Evolutionary conservation across 2,888 invertebrate species (phyloP).

Genomic region (Helicoverpa assulta): DNA sequence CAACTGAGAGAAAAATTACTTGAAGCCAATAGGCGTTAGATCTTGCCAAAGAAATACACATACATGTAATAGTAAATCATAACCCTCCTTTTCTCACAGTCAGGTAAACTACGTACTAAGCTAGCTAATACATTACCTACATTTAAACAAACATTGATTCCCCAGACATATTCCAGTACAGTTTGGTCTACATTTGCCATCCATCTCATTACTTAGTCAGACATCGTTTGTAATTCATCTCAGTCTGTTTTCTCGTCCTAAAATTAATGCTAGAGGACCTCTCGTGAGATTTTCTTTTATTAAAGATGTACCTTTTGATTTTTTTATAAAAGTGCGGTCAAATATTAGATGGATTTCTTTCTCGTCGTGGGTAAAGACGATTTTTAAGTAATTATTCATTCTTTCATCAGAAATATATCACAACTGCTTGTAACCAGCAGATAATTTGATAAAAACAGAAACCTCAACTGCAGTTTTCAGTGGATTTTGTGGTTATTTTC

Average conservation of each 20-base stretch:
- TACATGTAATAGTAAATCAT: no score
- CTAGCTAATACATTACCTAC: neutral
- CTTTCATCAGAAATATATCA: no score
- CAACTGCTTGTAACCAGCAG: no score
- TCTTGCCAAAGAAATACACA: no score
- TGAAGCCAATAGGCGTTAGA: no score
- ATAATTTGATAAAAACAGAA: no score
- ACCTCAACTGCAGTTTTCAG: no score
- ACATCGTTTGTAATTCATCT: constrained; percentile 47
- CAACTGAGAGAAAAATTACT: no score
- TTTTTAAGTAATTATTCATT: neutral
- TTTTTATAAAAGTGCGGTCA: constrained; percentile 12
- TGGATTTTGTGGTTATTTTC: no score
- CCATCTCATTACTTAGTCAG: constrained; percentile 56
- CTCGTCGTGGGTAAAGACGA: neutral
- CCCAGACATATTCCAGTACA: constrained; percentile 29
- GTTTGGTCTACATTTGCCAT: constrained; percentile 38
- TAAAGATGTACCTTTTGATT: constrained; percentile 31
- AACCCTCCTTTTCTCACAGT: no score
- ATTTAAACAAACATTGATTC: constrained; percentile 33
- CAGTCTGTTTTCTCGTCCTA: constrained; percentile 39
- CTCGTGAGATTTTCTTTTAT: constrained; percentile 49
- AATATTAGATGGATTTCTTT: neutral
- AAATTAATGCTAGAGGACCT: constrained; percentile 45
- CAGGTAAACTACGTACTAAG: neutral